Conservation (phyloP, 1,140 invertebrate species). For the Euura lappo region DNA sequence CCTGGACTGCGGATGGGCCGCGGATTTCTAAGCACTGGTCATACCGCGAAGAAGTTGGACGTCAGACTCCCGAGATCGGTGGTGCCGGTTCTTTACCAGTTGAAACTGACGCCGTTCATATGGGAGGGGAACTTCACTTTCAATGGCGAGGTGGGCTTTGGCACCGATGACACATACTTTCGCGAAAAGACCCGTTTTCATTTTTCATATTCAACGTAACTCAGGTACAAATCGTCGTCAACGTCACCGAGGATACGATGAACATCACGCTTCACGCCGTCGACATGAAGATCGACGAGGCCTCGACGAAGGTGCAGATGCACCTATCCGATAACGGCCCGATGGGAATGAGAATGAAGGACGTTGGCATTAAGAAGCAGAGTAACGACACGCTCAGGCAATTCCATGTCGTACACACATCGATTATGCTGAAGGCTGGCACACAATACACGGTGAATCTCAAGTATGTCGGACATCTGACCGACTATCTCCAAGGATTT, state of each 20-base stretch:
- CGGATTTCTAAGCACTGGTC: constrained; percentile 45
- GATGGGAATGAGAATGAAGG: constrained; percentile 44
- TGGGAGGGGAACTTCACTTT: constrained; percentile 79
- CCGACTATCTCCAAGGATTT: constrained; percentile 83
- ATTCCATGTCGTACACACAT: constrained; percentile 75
- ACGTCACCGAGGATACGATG: constrained; percentile 68
- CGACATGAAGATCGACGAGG: constrained; percentile 69
- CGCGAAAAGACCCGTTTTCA: background rate
- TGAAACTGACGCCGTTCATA: constrained; percentile 75
- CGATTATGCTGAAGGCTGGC: constrained; percentile 63
- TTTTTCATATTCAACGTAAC: background rate
- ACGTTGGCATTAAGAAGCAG: constrained; percentile 49
- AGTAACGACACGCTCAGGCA: constrained; percentile 71
- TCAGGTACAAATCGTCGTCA: constrained; percentile 66
- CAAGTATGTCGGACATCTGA: constrained; percentile 73
- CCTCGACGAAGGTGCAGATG: constrained; percentile 57
- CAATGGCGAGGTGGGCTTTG: constrained; percentile 66
- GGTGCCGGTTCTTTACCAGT: constrained; percentile 70
- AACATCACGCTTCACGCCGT: constrained; percentile 80
- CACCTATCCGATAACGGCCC: constrained; percentile 27
- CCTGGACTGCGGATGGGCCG: constrained; percentile 51
- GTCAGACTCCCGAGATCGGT: constrained; percentile 72
- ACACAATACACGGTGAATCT: constrained; percentile 73
- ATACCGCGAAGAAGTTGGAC: constrained; percentile 58
- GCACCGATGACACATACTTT: background rate